Evolutionary conservation across 2,797 vertebrate species (phyloP).

Genomic region (Percopsis omiscomaycus): DNA sequence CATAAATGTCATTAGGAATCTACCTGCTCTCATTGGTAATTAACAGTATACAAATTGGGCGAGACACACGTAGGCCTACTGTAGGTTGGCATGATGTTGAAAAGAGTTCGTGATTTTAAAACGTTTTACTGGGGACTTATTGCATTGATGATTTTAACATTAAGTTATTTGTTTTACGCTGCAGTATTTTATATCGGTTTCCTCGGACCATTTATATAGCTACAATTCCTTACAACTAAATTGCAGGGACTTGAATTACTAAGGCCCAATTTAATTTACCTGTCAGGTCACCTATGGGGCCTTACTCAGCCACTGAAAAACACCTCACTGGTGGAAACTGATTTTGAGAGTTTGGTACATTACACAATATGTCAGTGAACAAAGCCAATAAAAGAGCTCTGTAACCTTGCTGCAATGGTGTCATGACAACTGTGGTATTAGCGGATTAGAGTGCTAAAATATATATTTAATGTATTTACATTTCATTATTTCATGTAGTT

Average conservation of each 20-base stretch:
- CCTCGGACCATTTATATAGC: background rate
- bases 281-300: slow-evolving; percentile 17
- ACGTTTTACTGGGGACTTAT: slow-evolving; percentile 14
- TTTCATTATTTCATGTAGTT: no score
- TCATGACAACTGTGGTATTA: slow-evolving; percentile 53
- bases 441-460: slow-evolving; percentile 38
- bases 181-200: slow-evolving; percentile 33
- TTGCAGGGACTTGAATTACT: slow-evolving; percentile 27
- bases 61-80: no score
- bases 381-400: slow-evolving; percentile 39
- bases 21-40: background rate
- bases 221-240: slow-evolving; percentile 8
- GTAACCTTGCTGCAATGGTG: slow-evolving; percentile 40
- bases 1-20: slow-evolving; percentile 21
- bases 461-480: slow-evolving; percentile 8
- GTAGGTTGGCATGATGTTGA: no score
- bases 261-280: slow-evolving; percentile 34
- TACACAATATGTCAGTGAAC: background rate
- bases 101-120: slow-evolving; percentile 21
- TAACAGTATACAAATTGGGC: no score
- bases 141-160: no score
- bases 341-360: no score
- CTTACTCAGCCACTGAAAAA: no score
- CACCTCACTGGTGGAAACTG: no score
- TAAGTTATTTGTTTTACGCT: background rate